Evolutionary conservation across 2,113 vertebrate genomes (phyloP).

Genomic region (Phalacrocorax carbo): DNA sequence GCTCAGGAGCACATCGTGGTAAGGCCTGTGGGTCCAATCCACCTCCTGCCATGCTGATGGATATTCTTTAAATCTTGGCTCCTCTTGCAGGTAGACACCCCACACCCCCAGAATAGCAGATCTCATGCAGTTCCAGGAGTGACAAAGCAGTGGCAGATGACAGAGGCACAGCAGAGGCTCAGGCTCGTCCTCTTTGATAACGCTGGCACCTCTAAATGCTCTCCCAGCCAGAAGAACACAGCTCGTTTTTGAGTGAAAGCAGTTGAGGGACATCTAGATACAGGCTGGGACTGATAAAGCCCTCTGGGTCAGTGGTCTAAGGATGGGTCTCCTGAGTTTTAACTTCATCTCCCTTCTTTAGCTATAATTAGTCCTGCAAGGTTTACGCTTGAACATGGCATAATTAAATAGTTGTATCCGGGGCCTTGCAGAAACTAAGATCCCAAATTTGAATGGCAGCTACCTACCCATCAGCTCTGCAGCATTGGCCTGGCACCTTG

Average conservation of each 20-base stretch:
- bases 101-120: not conserved
- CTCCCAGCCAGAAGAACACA: not conserved
- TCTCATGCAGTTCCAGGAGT: not conserved
- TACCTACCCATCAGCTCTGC: rapidly evolving
- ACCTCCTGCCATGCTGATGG: not conserved
- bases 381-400: not conserved
- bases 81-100: not conserved
- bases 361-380: not conserved
- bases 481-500: not conserved
- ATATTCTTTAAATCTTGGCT: not conserved
- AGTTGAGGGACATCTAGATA: not conserved
- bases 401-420: not conserved
- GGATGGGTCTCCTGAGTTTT: not conserved
- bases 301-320: not conserved
- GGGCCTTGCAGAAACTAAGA: not conserved
- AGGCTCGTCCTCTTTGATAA: not conserved
- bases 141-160: not conserved
- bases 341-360: not conserved
- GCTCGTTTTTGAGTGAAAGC: not conserved
- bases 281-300: not conserved
- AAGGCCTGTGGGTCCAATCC: too few species aligned
- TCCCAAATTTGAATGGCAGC: not conserved
- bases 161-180: not conserved
- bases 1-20: not conserved
- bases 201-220: not conserved